These are phyloP conservation scores for Corythucha ciliata DNA, from an alignment of 2,888 invertebrate species.

Conservation along the genomic window DNA sequence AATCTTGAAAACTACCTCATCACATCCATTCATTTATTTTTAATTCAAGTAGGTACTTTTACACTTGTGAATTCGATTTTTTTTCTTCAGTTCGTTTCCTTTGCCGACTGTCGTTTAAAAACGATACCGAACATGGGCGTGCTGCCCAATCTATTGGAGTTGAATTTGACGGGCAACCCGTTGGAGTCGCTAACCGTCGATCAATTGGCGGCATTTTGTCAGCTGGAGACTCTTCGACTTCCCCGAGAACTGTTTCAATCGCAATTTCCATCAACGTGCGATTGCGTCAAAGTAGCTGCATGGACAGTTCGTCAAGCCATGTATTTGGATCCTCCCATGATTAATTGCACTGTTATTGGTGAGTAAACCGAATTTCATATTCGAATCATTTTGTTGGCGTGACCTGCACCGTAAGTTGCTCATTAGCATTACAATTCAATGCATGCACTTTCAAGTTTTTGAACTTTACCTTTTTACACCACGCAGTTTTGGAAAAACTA, in stretches of 20 bases:
- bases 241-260: slow-evolving; percentile 35
- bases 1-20: too few species aligned
- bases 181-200: slow-evolving; percentile 44
- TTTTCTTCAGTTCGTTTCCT: slow-evolving; percentile 27
- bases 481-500: too few species aligned
- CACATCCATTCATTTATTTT: too few species aligned
- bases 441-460: too few species aligned
- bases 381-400: background rate
- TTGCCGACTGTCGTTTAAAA: slow-evolving; percentile 51
- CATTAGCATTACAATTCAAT: too few species aligned
- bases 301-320: slow-evolving; percentile 30
- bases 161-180: slow-evolving; percentile 44
- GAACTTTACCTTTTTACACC: too few species aligned
- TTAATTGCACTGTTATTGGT: slow-evolving; percentile 32
- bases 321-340: slow-evolving; percentile 23
- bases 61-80: too few species aligned
- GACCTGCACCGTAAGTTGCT: too few species aligned
- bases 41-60: too few species aligned
- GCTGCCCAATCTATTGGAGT: slow-evolving; percentile 48
- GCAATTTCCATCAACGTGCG: slow-evolving; percentile 25
- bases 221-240: slow-evolving; percentile 50
- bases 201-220: slow-evolving; percentile 54
- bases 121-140: slow-evolving; percentile 52
- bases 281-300: slow-evolving; percentile 26
- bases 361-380: slow-evolving; percentile 4